Base-by-base conservation (phyloP, 2,797 vertebrate genomes). In the Phataginus tetradactyla region DNA sequence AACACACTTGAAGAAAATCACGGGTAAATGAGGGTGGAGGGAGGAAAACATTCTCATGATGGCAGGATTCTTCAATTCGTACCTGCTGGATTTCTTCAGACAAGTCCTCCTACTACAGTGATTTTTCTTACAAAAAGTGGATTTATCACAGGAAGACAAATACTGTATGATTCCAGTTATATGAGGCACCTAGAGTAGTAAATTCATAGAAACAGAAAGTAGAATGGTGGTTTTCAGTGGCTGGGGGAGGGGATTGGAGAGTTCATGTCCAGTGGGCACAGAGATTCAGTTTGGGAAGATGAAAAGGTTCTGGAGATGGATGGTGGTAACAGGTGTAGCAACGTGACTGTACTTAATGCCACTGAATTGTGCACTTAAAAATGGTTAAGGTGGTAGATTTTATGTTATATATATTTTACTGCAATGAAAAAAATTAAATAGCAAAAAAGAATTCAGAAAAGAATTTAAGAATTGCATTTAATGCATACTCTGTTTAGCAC, bases 1-100 rank as follows among this genome's bases (percentile, higher is more conserved):
- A 20, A 88, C 1, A 12, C 55, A 66, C 49, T 29, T 51, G 5
- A 88, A 83, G 63, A 90, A 94, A 91, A 92, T 64, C 34, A 79
- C 32, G 18, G 75, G 68, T 27, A 53, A 66, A 53, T 1, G 5
- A 39, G 59, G 27, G 11, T 32, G 27, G 53, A 20, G 4, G 27
- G 2, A 0, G n/a, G 7, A 5, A 1, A 75, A 32, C 1, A 32
- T 0, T 8, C 72, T 27, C 34, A 23, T 6, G 32, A 34, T 0
- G 45, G 57, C 27, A 59, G 23, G 69, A n/a, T 12, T 66, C 64
- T 69, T 49, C 15, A 9, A 0, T 42, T 59, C 63, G 37, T 25
- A 20, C 15, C 69, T 66, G 18, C 53, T 25, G 39, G 25, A 12
- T 61, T 37, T 53, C 55, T 77, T 66, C 27, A 91, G 10, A 34